phyloP scores from a whole-genome alignment of 2,113 vertebrate genomes.

The Patagioenas fasciata region DNA sequence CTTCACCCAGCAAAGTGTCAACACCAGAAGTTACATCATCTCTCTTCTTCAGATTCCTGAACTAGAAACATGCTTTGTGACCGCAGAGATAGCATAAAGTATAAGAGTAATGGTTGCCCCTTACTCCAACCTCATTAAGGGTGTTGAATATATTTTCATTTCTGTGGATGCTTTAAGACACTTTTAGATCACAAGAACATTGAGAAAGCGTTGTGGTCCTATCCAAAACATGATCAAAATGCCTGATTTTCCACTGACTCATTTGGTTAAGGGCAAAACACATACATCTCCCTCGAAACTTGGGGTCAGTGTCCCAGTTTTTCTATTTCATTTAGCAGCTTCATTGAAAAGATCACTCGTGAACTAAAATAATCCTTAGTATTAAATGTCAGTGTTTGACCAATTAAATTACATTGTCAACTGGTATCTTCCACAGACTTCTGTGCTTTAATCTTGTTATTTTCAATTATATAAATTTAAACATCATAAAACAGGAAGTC shows the following conservation, averaged over 20 bases:
- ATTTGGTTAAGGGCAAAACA: background rate
- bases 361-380: background rate
- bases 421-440: background rate
- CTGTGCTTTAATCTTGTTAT: background rate
- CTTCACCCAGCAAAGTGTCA: conserved; percentile 25
- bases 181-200: background rate
- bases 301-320: background rate
- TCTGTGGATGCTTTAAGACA: background rate
- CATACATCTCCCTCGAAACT: background rate
- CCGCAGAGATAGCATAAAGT: background rate
- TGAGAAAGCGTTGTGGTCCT: background rate
- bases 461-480: background rate
- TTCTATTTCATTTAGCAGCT: background rate
- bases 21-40: background rate
- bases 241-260: background rate
- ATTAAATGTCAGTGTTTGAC: background rate
- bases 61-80: background rate
- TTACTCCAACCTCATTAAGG: background rate
- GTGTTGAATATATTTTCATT: background rate
- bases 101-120: background rate
- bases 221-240: background rate
- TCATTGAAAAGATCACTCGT: background rate
- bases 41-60: background rate
- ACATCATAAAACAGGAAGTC: background rate
- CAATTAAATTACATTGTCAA: background rate